Evolutionary conservation across 2,113 vertebrate genomes (phyloP).

Genomic region (Mesoclemmys tuberculata): DNA sequence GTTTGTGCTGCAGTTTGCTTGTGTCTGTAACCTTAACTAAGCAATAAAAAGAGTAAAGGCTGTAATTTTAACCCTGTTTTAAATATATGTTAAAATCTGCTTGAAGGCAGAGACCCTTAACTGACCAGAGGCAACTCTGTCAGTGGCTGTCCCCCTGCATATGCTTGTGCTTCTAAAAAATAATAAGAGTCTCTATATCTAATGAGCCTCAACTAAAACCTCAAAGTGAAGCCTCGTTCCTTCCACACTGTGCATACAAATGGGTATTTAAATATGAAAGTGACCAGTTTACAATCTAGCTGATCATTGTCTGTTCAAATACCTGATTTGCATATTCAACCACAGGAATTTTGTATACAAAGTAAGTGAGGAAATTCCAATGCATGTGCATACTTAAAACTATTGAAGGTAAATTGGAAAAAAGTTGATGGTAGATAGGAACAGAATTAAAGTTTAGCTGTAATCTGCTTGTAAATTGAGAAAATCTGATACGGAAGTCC

Average conservation of each 20-base stretch:
- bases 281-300: neutral
- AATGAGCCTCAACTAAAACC: too few relatives aligned
- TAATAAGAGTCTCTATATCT: too few relatives aligned
- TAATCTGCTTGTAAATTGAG: neutral
- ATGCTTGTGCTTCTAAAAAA: too few relatives aligned
- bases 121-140: too few relatives aligned
- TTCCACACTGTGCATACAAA: neutral
- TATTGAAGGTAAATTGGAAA: neutral
- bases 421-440: neutral
- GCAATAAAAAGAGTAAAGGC: too few relatives aligned
- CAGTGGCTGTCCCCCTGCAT: too few relatives aligned
- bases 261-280: neutral
- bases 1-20: too few relatives aligned
- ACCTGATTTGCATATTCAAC: neutral
- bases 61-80: too few relatives aligned
- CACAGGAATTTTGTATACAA: neutral
- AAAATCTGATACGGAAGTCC: neutral
- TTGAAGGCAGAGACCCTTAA: too few relatives aligned
- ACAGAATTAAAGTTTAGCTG: neutral
- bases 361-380: neutral
- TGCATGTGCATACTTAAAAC: neutral
- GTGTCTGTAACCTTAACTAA: too few relatives aligned
- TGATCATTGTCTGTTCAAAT: neutral
- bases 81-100: too few relatives aligned
- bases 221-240: too few relatives aligned